These are phyloP conservation scores for Athetis lepigone DNA, from an alignment of 2,888 invertebrate species.

Conservation along the genomic window DNA sequence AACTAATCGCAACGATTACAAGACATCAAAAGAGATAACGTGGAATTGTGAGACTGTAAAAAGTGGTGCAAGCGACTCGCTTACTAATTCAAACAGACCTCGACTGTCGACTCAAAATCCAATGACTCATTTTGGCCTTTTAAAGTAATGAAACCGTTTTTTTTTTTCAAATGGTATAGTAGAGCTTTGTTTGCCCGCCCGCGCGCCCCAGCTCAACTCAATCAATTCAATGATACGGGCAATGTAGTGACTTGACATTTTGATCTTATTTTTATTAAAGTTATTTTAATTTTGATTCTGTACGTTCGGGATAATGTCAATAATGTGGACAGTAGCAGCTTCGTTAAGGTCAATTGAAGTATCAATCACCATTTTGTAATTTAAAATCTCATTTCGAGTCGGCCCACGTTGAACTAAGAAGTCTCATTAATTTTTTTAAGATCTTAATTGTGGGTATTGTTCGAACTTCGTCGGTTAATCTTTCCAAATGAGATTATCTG, in stretches of 20 bases:
- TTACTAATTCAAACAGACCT: conserved; percentile 44
- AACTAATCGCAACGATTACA: conserved; percentile 25
- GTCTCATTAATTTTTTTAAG: conserved; percentile 14
- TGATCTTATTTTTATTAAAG: conserved; percentile 30
- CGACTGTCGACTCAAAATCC: conserved; percentile 36
- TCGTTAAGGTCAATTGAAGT: conserved; percentile 22
- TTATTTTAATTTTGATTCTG: not conserved
- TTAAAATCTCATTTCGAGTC: not conserved
- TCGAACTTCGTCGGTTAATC: conserved; percentile 16
- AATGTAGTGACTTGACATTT: conserved; percentile 40
- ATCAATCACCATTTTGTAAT: not conserved
- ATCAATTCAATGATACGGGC: conserved; percentile 58
- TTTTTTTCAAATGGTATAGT: conserved; percentile 56
- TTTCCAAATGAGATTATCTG: conserved; percentile 25
- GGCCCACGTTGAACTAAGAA: conserved; percentile 5
- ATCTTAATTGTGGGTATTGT: conserved; percentile 27
- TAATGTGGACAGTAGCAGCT: not conserved
- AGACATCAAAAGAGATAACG: conserved; percentile 34
- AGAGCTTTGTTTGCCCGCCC: conserved; percentile 48
- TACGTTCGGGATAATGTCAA: conserved; percentile 8
- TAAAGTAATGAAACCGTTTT: conserved; percentile 72
- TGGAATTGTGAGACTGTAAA: conserved; percentile 14
- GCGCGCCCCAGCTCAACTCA: conserved; percentile 50
- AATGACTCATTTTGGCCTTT: conserved; percentile 74
- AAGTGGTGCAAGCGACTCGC: conserved; percentile 15